Conservation (phyloP, 2,113 vertebrate species). For the Leucopsar rothschildi region DNA sequence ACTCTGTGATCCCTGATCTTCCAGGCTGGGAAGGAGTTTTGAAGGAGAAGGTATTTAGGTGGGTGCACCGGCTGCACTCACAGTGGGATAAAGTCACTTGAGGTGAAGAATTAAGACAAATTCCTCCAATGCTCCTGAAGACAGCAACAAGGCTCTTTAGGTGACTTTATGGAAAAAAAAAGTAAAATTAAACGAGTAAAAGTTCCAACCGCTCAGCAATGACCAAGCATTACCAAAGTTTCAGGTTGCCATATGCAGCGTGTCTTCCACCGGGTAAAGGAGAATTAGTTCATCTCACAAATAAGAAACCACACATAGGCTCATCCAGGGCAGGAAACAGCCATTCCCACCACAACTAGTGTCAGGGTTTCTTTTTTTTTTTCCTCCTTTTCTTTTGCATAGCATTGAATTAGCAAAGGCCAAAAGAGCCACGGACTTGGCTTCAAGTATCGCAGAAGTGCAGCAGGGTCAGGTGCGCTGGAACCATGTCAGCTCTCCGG, state of each 20-base stretch:
- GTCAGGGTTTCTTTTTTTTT: slow-evolving; percentile 32
- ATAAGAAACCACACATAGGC: not conserved
- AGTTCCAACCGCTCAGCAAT: not conserved
- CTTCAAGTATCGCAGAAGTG: not conserved
- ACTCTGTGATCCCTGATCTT: slow-evolving; percentile 16
- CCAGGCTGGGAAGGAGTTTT: slow-evolving; percentile 1
- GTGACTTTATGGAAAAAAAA: not conserved
- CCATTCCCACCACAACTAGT: not conserved
- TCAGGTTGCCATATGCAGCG: not conserved
- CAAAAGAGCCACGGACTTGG: not conserved
- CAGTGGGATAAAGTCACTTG: not conserved
- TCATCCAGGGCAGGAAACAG: slow-evolving; percentile 39
- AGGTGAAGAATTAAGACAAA: slow-evolving; percentile 2
- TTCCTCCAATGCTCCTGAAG: not conserved
- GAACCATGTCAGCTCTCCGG: not conserved
- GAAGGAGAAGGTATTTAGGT: not conserved
- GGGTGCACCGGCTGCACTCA: not conserved
- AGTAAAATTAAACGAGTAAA: not conserved
- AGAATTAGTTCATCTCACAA: not conserved
- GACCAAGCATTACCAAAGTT: not conserved
- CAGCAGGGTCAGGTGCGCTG: not conserved
- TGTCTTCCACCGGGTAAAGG: not conserved
- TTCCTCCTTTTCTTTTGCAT: slow-evolving; percentile 64
- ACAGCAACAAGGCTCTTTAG: not conserved
- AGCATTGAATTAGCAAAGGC: slow-evolving; percentile 49